Percentiles rank a stretch among this genome's conserved stretches.
Conservation (phyloP, 2,888 invertebrate genomes). For the Hydriomena furcata region DNA sequence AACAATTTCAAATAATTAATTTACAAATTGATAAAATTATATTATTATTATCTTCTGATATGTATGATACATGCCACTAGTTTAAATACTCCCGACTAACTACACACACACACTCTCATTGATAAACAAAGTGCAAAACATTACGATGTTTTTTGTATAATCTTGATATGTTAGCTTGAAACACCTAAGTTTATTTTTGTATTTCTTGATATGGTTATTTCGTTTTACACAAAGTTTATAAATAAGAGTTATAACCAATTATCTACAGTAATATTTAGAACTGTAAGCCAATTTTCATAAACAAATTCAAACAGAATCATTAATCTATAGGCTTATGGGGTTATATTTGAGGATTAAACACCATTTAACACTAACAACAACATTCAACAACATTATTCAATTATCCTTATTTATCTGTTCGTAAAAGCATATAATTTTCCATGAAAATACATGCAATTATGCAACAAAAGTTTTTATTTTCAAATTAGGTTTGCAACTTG, state of each 20-base stretch:
- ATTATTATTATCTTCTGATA: conserved; percentile 45
- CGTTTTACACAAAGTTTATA: conserved; percentile 20
- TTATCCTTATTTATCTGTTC: conserved; percentile 45
- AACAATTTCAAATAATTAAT: conserved; percentile 67
- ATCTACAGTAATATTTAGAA: conserved; percentile 43
- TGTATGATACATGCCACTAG: conserved; percentile 37
- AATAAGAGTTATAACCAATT: conserved; percentile 24
- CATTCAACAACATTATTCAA: conserved; percentile 69
- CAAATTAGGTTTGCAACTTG: conserved; percentile 9
- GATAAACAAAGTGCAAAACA: conserved; percentile 10
- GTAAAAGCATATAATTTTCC: conserved; percentile 32
- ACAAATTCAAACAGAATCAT: conserved; percentile 39
- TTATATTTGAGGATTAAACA: conserved; percentile 69
- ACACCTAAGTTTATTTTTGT: too few relatives aligned
- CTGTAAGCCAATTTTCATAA: conserved; percentile 62
- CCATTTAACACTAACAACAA: conserved; percentile 67
- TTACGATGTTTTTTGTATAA: too few relatives aligned
- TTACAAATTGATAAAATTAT: conserved; percentile 37
- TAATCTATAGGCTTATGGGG: conserved; percentile 61
- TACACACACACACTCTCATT: conserved; percentile 7
- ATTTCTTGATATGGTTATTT: too few relatives aligned
- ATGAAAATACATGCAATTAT: conserved; percentile 34
- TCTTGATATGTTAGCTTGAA: too few relatives aligned
- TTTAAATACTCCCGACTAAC: conserved; percentile 15
- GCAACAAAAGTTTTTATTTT: conserved; percentile 23